phyloP scores from a whole-genome alignment of 2,797 vertebrate genomes.

The Acridotheres tristis region DNA sequence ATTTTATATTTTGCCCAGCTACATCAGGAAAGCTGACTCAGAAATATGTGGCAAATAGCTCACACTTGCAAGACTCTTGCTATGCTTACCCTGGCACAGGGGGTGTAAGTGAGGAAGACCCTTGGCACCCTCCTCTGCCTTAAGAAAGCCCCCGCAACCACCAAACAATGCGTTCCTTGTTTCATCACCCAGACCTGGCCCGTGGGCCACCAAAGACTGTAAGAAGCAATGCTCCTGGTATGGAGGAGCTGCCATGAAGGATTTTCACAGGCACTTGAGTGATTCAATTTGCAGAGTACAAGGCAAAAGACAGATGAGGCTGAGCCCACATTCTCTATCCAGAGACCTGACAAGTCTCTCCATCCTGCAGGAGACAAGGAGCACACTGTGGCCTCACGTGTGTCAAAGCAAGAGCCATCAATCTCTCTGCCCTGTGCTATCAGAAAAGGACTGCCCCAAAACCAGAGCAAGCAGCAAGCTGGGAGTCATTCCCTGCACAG shows the following conservation, averaged over 20 bases:
- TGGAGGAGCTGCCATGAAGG: neutral
- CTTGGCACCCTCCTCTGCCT: neutral
- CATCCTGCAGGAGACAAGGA: neutral
- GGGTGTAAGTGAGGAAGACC: neutral
- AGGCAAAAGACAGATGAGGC: neutral
- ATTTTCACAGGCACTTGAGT: neutral
- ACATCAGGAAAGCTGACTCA: neutral
- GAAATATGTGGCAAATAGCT: neutral
- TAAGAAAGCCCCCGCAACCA: neutral
- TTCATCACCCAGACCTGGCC: neutral
- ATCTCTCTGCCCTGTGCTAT: neutral
- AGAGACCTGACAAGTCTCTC: neutral
- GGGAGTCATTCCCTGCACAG: neutral
- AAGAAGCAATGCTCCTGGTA: neutral
- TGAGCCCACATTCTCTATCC: neutral
- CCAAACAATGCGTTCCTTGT: accelerated
- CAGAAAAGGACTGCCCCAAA: neutral
- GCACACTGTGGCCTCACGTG: accelerated
- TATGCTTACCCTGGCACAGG: neutral
- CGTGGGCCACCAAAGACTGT: neutral
- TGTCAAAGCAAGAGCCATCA: neutral
- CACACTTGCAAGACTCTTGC: neutral
- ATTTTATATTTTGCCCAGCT: neutral
- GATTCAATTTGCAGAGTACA: accelerated
- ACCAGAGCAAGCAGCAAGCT: neutral